Conservation (phyloP, 2,113 vertebrate species). For the Cryptoleucopteryx plumbea region DNA sequence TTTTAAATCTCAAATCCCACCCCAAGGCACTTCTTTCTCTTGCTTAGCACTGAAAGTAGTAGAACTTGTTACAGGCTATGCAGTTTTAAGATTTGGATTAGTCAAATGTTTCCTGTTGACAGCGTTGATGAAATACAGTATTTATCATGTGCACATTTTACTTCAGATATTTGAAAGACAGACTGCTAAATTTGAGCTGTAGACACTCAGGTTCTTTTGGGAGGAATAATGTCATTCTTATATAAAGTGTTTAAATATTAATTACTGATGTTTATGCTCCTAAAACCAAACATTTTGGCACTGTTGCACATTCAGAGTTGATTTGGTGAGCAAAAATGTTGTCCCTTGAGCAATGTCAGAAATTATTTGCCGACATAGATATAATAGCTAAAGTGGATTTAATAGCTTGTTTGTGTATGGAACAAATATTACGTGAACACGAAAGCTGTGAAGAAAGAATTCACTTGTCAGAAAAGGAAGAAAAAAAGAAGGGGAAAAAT, state of each 20-base stretch:
- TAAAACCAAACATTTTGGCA: not conserved
- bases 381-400: not conserved
- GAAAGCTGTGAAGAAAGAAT: not conserved
- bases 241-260: slow-evolving; percentile 33
- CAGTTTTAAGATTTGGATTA: not conserved
- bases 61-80: not conserved
- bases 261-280: slow-evolving; percentile 10
- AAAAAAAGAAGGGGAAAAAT: not conserved
- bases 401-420: not conserved
- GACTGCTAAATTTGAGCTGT: slow-evolving; percentile 2
- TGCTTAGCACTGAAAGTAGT: not conserved
- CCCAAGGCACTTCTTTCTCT: not conserved
- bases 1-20: not conserved
- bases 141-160: not conserved
- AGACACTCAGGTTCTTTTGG: slow-evolving; percentile 34
- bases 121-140: not conserved
- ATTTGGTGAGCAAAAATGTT: not conserved
- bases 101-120: not conserved
- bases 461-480: not conserved
- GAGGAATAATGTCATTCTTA: slow-evolving; percentile 42
- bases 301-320: not conserved
- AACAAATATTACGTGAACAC: fast-evolving
- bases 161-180: not conserved
- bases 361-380: not conserved
- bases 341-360: not conserved